Percentiles rank a stretch among this genome's conserved stretches.
Evolutionary conservation across 2,888 invertebrate species (phyloP).

Genomic region (Eupsilia transversa): DNA sequence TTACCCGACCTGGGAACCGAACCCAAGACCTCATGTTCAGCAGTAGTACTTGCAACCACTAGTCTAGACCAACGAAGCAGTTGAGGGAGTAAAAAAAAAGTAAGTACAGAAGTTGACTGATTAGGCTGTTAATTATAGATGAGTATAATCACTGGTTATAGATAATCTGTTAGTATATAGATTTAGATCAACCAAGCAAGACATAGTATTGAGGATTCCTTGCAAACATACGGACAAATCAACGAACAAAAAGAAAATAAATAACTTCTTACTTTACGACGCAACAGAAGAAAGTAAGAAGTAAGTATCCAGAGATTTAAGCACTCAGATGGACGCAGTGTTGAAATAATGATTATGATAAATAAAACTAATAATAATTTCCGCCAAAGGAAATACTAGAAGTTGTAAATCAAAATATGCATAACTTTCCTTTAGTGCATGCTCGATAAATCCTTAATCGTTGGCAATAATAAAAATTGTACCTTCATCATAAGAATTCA

Average conservation of each 20-base stretch:
- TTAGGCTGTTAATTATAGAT: neutral
- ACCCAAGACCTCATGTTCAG: too few relatives aligned
- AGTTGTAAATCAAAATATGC: neutral
- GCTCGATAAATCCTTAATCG: neutral
- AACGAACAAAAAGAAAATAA: neutral
- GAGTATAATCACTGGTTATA: neutral
- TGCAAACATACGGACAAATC: neutral
- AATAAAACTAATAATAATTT: too few relatives aligned
- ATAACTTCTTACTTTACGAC: neutral
- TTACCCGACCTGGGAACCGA: too few relatives aligned
- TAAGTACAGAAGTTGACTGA: neutral
- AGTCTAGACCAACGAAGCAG: too few relatives aligned
- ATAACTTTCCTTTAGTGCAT: neutral
- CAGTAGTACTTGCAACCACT: too few relatives aligned
- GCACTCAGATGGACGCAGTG: neutral
- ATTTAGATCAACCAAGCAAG: neutral
- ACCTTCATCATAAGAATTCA: too few relatives aligned
- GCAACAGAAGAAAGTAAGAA: neutral
- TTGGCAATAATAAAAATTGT: neutral
- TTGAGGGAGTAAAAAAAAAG: too few relatives aligned
- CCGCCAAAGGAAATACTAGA: neutral
- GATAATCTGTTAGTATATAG: neutral
- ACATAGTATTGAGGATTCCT: neutral
- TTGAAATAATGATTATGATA: too few relatives aligned
- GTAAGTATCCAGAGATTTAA: neutral